These are phyloP conservation scores for Trachelus iudaicus DNA, from an alignment of 2,888 invertebrate genomes.

Conservation along the genomic window DNA sequence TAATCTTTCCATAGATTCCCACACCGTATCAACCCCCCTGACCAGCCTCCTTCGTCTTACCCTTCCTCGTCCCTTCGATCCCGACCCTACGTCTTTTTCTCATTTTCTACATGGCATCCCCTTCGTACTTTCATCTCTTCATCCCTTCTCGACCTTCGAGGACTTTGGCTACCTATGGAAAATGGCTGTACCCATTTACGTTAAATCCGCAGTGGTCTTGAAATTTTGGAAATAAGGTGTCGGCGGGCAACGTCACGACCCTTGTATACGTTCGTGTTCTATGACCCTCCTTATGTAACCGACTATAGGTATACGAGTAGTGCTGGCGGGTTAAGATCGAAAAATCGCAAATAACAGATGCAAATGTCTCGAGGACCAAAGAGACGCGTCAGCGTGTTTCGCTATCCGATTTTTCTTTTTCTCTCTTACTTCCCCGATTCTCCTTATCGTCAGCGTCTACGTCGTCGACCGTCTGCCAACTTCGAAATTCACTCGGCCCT, in stretches of 20 bases:
- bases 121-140: not conserved
- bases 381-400: not conserved
- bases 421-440: not conserved
- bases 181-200: not conserved
- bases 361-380: not conserved
- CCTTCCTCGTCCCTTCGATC: not conserved
- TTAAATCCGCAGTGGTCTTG: not conserved
- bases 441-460: constrained; percentile 31
- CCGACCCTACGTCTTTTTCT: not conserved
- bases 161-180: not conserved
- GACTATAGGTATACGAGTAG: too few relatives aligned
- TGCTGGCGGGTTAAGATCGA: not conserved
- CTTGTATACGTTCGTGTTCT: too few relatives aligned
- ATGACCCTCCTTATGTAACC: too few relatives aligned
- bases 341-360: not conserved
- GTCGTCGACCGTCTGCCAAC: constrained; percentile 32
- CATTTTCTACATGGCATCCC: not conserved
- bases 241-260: not conserved
- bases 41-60: not conserved
- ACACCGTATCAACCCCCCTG: not conserved
- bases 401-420: not conserved
- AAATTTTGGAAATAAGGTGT: not conserved
- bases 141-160: not conserved
- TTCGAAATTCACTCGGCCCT: constrained; percentile 20
- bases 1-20: not conserved